These are phyloP conservation scores for Gymnocephalus cernua DNA, from an alignment of 2,113 vertebrate genomes.

Conservation along the genomic window DNA sequence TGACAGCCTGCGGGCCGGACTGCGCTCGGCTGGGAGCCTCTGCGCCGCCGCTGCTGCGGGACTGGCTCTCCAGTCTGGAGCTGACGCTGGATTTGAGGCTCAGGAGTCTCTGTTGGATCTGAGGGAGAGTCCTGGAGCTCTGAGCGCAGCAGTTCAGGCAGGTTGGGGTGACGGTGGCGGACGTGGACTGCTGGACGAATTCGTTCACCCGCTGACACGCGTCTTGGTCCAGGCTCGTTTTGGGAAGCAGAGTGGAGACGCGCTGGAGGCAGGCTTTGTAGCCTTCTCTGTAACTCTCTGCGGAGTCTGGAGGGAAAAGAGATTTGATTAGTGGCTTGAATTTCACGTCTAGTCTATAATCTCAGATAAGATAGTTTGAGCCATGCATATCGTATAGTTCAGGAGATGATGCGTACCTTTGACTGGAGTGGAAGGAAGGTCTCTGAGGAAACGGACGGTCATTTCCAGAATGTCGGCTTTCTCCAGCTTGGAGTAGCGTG, in stretches of 20 bases:
- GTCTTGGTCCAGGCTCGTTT: constrained; percentile 79
- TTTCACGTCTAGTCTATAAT: not conserved
- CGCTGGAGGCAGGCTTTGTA: constrained; percentile 89
- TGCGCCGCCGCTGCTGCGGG: constrained; percentile 44
- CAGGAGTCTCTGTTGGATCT: constrained; percentile 74
- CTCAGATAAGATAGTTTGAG: not conserved
- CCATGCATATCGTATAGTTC: not conserved
- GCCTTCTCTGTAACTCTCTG: constrained; percentile 87
- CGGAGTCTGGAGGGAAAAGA: constrained; percentile 64
- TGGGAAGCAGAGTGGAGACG: constrained; percentile 84
- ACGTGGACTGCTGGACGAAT: constrained; percentile 80
- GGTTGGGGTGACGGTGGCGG: constrained; percentile 50
- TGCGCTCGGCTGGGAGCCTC: constrained; percentile 26
- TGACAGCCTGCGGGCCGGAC: constrained; percentile 36
- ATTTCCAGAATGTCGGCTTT: constrained; percentile 94
- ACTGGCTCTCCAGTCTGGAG: constrained; percentile 50
- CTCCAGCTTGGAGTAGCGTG: constrained; percentile 90
- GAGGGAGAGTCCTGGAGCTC: constrained; percentile 65
- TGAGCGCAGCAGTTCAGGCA: constrained; percentile 77
- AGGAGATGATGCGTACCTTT: constrained; percentile 79
- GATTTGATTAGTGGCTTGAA: constrained; percentile 35
- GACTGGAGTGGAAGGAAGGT: constrained; percentile 76
- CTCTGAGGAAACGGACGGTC: constrained; percentile 91
- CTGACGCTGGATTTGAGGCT: constrained; percentile 74
- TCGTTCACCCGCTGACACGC: constrained; percentile 81